Conservation (phyloP, 2,113 vertebrate genomes). For the Neogale vison region DNA sequence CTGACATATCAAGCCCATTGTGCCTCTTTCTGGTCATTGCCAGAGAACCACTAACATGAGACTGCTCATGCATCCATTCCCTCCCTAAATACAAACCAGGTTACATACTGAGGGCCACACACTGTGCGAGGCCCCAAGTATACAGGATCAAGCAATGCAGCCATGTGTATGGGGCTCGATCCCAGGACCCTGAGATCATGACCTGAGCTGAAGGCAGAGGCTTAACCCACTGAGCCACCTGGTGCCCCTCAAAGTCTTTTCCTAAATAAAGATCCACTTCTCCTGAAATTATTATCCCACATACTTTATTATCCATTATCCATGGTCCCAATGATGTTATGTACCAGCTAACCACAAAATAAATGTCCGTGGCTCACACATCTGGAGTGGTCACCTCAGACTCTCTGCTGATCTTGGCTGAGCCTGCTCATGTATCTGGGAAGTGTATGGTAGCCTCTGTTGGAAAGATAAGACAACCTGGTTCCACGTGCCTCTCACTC, state of each 20-base stretch:
- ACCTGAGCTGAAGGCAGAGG: no score
- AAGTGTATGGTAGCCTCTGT: neutral
- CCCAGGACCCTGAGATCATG: no score
- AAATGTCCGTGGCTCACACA: neutral
- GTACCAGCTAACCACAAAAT: neutral
- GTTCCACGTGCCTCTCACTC: accelerated
- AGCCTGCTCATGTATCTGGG: neutral
- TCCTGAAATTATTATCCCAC: neutral
- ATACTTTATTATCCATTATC: neutral
- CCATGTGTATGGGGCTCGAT: no score
- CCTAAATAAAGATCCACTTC: neutral
- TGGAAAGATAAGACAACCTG: neutral
- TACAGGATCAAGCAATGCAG: neutral
- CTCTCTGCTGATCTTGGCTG: no score
- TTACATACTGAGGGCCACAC: neutral
- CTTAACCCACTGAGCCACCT: no score
- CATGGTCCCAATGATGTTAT: neutral
- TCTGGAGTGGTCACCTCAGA: no score
- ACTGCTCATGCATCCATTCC: neutral
- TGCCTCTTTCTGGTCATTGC: neutral
- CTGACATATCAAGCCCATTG: neutral
- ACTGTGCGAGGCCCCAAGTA: no score
- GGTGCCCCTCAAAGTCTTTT: no score
- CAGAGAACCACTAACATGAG: neutral
- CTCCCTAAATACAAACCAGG: neutral